Evolutionary conservation across 1,140 invertebrate genomes (phyloP).

Genomic region (Diorhabda carinulata): DNA sequence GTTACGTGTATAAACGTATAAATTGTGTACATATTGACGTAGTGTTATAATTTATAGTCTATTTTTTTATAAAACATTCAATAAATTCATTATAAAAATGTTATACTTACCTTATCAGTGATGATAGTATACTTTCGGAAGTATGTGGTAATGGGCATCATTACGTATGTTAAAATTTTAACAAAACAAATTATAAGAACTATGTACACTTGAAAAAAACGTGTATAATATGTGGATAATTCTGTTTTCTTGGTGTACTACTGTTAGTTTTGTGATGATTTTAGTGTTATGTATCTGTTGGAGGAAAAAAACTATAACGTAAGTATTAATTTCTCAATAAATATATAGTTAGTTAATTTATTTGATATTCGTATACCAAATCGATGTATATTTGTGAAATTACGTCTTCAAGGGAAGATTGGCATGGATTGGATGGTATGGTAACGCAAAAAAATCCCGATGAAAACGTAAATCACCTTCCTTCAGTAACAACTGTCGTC

Average conservation of each 20-base stretch:
- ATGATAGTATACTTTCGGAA: too few species aligned
- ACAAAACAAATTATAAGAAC: too few species aligned
- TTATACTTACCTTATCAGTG: too few species aligned
- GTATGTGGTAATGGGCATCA: too few species aligned
- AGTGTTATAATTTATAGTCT: too few species aligned
- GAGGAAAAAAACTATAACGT: slow-evolving; percentile 42
- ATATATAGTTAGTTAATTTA: slow-evolving; percentile 12
- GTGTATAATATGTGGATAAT: slow-evolving; percentile 30
- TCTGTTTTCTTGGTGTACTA: slow-evolving; percentile 26
- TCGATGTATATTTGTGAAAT: too few species aligned
- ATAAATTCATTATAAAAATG: too few species aligned
- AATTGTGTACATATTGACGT: too few species aligned
- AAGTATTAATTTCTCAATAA: slow-evolving; percentile 25
- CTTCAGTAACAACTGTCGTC: slow-evolving; percentile 36
- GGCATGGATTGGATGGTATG: slow-evolving; percentile 53
- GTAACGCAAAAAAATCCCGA: slow-evolving; percentile 55
- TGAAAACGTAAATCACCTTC: slow-evolving; percentile 51
- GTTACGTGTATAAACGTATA: too few species aligned
- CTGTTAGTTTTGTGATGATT: slow-evolving; percentile 34
- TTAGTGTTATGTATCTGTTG: slow-evolving; percentile 39
- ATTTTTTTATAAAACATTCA: too few species aligned
- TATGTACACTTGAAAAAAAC: too few species aligned
- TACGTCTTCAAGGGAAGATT: slow-evolving; percentile 49
- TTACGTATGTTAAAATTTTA: too few species aligned
- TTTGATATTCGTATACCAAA: slow-evolving; percentile 16